Percentiles rank a stretch among this genome's conserved stretches.
phyloP scores from a whole-genome alignment of 2,113 vertebrate species.

The Pseudorectes ferrugineus region DNA sequence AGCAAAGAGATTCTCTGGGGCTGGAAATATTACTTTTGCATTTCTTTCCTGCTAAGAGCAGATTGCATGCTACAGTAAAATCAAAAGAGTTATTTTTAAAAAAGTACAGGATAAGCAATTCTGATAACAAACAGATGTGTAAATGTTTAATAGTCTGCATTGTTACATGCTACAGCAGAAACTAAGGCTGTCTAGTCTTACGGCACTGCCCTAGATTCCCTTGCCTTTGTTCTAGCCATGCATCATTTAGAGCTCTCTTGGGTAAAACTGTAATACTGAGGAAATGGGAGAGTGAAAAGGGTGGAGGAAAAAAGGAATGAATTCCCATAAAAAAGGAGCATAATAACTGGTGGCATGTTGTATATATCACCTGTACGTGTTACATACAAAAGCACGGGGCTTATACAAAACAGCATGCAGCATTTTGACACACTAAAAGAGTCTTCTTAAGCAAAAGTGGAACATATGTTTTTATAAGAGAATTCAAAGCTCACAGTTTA shows the following conservation, averaged over 20 bases:
- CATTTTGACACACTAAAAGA: background rate
- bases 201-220: conserved; percentile 66
- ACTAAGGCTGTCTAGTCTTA: background rate
- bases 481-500: background rate
- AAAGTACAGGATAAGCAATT: conserved; percentile 68
- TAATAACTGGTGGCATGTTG: background rate
- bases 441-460: background rate
- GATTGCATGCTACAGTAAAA: conserved; percentile 29
- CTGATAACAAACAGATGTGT: conserved; percentile 59
- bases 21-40: background rate
- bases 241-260: conserved; percentile 37
- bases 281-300: background rate
- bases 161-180: conserved; percentile 33
- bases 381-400: background rate
- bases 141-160: conserved; percentile 60
- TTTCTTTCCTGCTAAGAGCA: conserved; percentile 7
- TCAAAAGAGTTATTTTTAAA: conserved; percentile 45
- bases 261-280: conserved; percentile 20
- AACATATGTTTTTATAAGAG: background rate
- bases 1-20: background rate
- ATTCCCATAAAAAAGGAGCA: background rate
- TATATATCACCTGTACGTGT: background rate
- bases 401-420: background rate
- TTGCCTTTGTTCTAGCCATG: conserved; percentile 64
- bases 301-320: background rate